These are phyloP conservation scores for Sebastes kiyomatsui DNA, from an alignment of 2,797 vertebrate genomes.

Conservation along the genomic window DNA sequence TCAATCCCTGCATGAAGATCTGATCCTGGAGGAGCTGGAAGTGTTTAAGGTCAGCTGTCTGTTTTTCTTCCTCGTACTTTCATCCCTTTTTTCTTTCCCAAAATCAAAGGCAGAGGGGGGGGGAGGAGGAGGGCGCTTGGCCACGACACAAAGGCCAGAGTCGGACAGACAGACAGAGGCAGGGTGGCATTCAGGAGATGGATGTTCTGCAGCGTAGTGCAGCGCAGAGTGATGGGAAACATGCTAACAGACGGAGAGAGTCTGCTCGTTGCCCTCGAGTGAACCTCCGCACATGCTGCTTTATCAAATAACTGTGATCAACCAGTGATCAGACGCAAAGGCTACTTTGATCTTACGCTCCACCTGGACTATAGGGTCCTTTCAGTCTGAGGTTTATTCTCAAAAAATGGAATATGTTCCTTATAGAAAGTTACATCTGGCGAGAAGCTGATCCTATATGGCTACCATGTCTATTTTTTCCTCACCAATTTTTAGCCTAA, in stretches of 20 bases:
- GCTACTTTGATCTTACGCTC: constrained; percentile 35
- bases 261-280: constrained; percentile 33
- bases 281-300: constrained; percentile 30
- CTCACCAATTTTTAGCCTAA: no score
- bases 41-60: constrained; percentile 92
- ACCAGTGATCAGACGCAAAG: constrained; percentile 28
- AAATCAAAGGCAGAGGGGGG: constrained; percentile 60
- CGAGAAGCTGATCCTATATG: neutral
- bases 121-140: constrained; percentile 6
- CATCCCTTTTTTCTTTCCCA: constrained; percentile 25
- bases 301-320: constrained; percentile 13
- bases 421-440: constrained; percentile 2
- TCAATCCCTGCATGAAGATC: constrained; percentile 88
- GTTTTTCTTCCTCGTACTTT: constrained; percentile 29
- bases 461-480: neutral
- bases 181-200: constrained; percentile 50
- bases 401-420: neutral
- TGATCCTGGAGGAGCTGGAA: constrained; percentile 97
- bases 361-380: neutral
- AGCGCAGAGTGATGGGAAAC: constrained; percentile 56
- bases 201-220: constrained; percentile 35
- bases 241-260: constrained; percentile 6
- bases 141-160: constrained; percentile 47
- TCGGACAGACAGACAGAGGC: constrained; percentile 40
- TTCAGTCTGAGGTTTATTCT: constrained; percentile 2